Evolutionary conservation across 1,140 invertebrate species (phyloP), one percentile per base, ranked within the genome.

Genomic region (Pomacea maculata): DNA sequence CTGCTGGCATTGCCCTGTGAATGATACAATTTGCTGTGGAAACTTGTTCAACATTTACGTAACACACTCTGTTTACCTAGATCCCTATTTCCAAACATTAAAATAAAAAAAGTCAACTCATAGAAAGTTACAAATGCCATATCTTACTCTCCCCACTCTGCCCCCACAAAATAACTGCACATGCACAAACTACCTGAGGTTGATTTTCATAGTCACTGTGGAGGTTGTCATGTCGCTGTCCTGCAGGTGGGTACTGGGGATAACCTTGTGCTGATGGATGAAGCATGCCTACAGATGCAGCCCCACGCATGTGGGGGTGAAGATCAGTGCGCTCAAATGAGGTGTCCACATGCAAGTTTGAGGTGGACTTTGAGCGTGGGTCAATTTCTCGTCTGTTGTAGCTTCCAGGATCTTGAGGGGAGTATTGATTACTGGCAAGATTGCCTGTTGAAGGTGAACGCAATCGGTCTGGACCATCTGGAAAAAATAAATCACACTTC

Each of bases 121-220:
- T 4, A 45, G 34, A 45, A 45, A 45, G 34, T 17, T 61, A 61
- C 11, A 61, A 61, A 4, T 61, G 57, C 57, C 57, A 25, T 25
- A 57, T 73, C 6, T 71, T 65, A 61, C 34, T 57, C 25, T 34
- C 72, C 17, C 25, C 25, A 25, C 25, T 25, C 25, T 0, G 25
- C 34, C 2, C 34, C 34, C 34, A 45, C 34, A 45, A 45, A 45
- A 45, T 45, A 45, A 45, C 34, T 45, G 34, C 67, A 63, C 61
- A 84, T 83, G 17, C 86, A 75, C 67, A 14, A n/a, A 11, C 21
- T 57, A 78, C 77, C 74, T 80, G 80, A 19, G 86, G 86, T 63
- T 87, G 87, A 81, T 88, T 89, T 79, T 89, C 89, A 73, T 89
- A 90, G 76, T 88, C 87, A 64, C 86, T 85, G 75, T 25, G 25